phyloP scores from a whole-genome alignment of 2,797 vertebrate genomes.

The Simalia tracyae region DNA sequence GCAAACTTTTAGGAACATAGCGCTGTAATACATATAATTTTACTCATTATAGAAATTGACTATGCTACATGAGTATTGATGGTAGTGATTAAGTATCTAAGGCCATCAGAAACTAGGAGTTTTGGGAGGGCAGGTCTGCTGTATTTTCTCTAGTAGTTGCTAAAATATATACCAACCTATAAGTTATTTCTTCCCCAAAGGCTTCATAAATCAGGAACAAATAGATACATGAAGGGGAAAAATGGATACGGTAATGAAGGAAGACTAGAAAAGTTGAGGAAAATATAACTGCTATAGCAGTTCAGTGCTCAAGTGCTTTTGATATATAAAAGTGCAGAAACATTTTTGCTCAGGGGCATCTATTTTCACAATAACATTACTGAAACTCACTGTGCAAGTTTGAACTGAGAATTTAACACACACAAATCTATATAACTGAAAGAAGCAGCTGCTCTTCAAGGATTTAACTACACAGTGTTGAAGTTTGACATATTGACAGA shows the following conservation, averaged over 20 bases:
- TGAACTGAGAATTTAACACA: neutral
- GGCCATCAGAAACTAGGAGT: neutral
- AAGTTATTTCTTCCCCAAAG: neutral
- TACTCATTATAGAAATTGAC: neutral
- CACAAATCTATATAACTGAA: neutral
- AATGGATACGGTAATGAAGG: neutral
- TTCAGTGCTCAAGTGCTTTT: constrained; percentile 3
- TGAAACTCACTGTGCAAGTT: neutral
- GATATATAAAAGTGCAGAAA: neutral
- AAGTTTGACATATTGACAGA: neutral
- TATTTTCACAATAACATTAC: neutral
- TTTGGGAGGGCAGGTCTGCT: neutral
- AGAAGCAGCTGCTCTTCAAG: neutral
- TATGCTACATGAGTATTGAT: neutral
- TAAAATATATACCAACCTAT: neutral
- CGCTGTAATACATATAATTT: neutral
- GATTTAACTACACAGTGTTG: neutral
- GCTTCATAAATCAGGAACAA: neutral
- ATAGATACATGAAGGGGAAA: neutral
- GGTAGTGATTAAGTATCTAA: neutral
- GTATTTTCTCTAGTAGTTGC: neutral
- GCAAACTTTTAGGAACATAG: neutral
- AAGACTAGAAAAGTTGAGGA: neutral
- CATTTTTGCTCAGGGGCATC: neutral
- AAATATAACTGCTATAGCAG: constrained; percentile 4